Percentiles rank a stretch among this genome's conserved stretches.
Conservation (phyloP, 2,797 vertebrate genomes). For the Paratrypauchen microcephalus region DNA sequence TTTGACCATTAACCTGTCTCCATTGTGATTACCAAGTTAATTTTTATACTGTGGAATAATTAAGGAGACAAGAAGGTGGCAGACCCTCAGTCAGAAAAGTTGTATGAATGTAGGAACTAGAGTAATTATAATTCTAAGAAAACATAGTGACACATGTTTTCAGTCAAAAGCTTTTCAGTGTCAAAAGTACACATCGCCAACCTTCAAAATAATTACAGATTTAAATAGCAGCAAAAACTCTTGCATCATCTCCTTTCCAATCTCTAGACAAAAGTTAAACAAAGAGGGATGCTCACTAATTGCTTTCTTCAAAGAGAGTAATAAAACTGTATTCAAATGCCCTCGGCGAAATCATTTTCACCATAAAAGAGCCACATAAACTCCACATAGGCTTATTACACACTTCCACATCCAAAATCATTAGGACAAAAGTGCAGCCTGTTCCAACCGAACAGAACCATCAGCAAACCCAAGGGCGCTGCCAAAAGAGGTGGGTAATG, state of each 20-base stretch:
- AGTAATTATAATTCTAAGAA: too few relatives aligned
- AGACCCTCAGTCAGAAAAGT: too few relatives aligned
- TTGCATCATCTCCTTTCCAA: background rate
- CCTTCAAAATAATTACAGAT: background rate
- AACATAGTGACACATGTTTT: too few relatives aligned
- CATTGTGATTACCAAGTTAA: too few relatives aligned
- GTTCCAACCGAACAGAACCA: conserved; percentile 6
- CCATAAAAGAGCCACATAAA: conserved; percentile 19
- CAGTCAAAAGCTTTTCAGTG: too few relatives aligned
- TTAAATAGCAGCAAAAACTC: too few relatives aligned
- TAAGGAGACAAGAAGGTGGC: too few relatives aligned
- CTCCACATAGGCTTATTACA: conserved; percentile 16
- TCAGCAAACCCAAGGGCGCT: background rate
- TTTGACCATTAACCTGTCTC: too few relatives aligned
- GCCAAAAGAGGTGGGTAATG: background rate
- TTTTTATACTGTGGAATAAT: too few relatives aligned
- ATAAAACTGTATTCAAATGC: conserved; percentile 20
- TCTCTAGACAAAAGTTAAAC: conserved; percentile 6
- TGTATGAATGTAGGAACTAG: too few relatives aligned
- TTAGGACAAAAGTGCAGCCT: background rate
- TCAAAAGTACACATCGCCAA: too few relatives aligned
- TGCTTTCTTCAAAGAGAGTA: conserved; percentile 19
- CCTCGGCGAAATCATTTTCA: conserved; percentile 5
- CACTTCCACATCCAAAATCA: conserved; percentile 17
- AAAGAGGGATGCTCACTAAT: conserved; percentile 17